Evolutionary conservation across 2,888 invertebrate genomes (phyloP), one percentile per base, ranked within the genome.

Genomic region (Acleris sparsana): DNA sequence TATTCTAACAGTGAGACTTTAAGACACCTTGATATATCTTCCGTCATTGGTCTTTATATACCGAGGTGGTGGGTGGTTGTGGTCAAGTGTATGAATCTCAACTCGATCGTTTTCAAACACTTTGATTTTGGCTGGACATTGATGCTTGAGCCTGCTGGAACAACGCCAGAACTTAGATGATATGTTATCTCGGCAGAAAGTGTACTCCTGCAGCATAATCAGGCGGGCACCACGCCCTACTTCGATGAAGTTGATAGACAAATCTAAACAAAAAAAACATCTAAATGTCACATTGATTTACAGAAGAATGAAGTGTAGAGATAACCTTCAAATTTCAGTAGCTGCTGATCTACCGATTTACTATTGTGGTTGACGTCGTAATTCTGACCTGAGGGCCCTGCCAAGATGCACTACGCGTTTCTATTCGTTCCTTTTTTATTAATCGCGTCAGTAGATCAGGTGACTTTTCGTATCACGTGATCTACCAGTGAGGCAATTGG

Each of bases 111-210:
- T 9, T 1, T 52, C 9, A 48, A 73, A 63, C 22, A 76, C 22
- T 4, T 46, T 58, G 7, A 73, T 18, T 52, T 68, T 71, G 6
- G 75, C 71, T n/a, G 48, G 57, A 51, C 75, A 74, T 0, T 68
- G 29, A 16, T 58, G 71, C 0, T 75, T 72, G n/a, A 53, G 11
- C 58, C 70, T 75, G 51, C 73, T 75, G 5, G 75, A 76, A 55
- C 76, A 78, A 13, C 70, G 70, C 55, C 72, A 72, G 16, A 6
- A n/a, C 17, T 17, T 46, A 46, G 46, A 46, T 1, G 6, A 17
- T 7, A 5, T 2, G n/a, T 17, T 16, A 1, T n/a, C n/a, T 7
- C 20, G n/a, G 7, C 20, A 49, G 49, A 49, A 49, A 49, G 49
- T 49, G 5, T 49, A 49, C 17, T 17, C 1, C 11, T 49, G 18